Conservation (phyloP, 2,113 vertebrate species). For the Fulmarus glacialis region DNA sequence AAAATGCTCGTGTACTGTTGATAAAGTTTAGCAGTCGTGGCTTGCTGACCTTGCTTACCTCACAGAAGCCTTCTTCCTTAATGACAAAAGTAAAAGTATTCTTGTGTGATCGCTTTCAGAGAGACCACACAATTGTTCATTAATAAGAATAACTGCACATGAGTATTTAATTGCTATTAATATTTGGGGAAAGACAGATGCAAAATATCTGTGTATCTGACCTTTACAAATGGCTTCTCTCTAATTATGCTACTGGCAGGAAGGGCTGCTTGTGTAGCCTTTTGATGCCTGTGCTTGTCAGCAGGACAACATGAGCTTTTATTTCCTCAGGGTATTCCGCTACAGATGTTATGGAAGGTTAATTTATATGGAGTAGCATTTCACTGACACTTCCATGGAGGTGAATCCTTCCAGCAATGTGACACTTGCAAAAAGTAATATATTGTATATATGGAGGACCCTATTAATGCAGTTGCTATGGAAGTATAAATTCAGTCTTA, state of each 20-base stretch:
- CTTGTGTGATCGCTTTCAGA: not conserved
- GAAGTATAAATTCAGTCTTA: not conserved
- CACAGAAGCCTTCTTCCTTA: not conserved
- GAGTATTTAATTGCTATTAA: not conserved
- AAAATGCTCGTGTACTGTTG: not conserved
- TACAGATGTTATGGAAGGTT: conserved; percentile 13
- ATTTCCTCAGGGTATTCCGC: conserved; percentile 15
- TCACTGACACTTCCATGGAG: not conserved
- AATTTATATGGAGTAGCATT: not conserved
- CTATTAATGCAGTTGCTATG: not conserved
- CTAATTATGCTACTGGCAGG: not conserved
- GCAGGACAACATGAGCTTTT: not conserved
- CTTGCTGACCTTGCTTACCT: not conserved
- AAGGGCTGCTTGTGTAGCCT: not conserved
- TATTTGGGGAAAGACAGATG: not conserved
- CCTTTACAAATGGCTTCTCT: conserved; percentile 21
- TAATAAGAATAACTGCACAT: not conserved
- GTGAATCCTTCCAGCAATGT: not conserved
- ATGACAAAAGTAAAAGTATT: not conserved
- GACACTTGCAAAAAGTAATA: not conserved
- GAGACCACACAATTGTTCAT: not conserved
- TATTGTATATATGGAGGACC: not conserved
- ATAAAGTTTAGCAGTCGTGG: not conserved
- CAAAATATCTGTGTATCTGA: not conserved
- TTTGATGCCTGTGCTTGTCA: conserved; percentile 30